Percentiles rank a stretch among this genome's conserved stretches.
Evolutionary conservation across 2,113 vertebrate species (phyloP).

Genomic region (Herpailurus yagouaroundi): DNA sequence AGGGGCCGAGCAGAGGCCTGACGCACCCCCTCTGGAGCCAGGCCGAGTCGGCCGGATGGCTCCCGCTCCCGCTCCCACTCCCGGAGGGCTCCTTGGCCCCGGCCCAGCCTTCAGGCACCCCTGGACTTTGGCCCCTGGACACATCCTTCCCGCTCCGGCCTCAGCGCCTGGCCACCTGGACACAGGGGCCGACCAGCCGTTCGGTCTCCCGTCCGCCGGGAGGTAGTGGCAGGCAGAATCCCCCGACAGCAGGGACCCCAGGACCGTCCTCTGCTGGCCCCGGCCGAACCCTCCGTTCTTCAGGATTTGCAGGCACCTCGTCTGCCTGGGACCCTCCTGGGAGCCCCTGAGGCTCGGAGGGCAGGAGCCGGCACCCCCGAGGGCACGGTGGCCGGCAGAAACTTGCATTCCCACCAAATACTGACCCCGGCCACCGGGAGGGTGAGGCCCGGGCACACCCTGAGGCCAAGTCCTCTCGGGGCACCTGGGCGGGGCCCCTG

Average conservation of each 20-base stretch:
- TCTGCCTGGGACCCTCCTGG: neutral
- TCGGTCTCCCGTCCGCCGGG: rapidly evolving
- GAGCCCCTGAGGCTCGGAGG: neutral
- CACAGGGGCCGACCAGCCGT: neutral
- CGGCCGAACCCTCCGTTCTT: rapidly evolving
- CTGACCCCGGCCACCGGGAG: neutral
- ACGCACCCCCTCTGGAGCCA: neutral
- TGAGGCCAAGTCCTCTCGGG: neutral
- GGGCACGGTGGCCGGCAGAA: neutral
- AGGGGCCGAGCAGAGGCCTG: neutral
- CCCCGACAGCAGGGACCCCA: neutral
- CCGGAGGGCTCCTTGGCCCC: too few relatives aligned
- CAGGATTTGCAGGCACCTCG: neutral
- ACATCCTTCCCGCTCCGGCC: neutral
- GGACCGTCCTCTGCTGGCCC: neutral
- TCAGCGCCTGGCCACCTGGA: neutral
- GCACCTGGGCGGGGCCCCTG: neutral
- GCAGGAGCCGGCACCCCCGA: neutral
- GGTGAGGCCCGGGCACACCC: neutral
- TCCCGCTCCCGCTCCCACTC: neutral
- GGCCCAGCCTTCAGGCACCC: rapidly evolving
- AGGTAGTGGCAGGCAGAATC: neutral
- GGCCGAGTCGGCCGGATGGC: rapidly evolving
- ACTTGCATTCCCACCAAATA: neutral
- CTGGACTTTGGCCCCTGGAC: neutral